Evolutionary conservation across 2,113 vertebrate species (phyloP), one percentile per base, ranked within the genome.

Genomic region (Sebastes schlegelii): DNA sequence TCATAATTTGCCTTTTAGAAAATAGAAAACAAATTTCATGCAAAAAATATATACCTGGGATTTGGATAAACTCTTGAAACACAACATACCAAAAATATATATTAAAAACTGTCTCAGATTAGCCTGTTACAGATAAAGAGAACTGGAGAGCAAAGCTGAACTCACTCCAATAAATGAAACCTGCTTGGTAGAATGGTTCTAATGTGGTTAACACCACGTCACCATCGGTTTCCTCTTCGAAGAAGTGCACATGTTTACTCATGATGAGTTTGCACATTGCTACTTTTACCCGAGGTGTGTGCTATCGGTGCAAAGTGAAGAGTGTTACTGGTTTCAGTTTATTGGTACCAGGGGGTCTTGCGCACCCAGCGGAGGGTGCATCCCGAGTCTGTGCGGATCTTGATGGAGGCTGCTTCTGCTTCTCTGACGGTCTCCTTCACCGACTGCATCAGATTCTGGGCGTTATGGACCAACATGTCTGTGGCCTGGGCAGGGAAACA

Each of bases 331-430:
- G 17, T 64, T 49, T 76, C 42, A 67, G 43, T 92, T 96, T 97
- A 99, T 93, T 99, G 98, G 94, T 99, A 99, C 98, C 98, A 99
- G 1, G 98, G 98, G 77, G 98, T 99, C 92, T 99, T 99, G 86
- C 98, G 95, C 78, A 99, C 98, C 98, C 98, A 99, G 89, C 98
- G 98, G 43, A 99, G 96, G 63, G 98, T 98, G 94, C 96, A 99
- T 45, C 98, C 98, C 78, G 98, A 96, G 61, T 99, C 98, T 73
- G 98, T 99, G 92, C 98, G 96, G 82, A 99, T 99, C 95, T 99
- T 99, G 90, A 99, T 99, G 80, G 98, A 99, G 17, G 98, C 98
- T 12, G 98, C 98, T 92, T 99, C 98, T n/a, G 98, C 98, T 93
- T 99, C 98, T 92, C 98, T 94, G 80, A 99, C 98, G 0, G 98